Conservation (phyloP, 2,888 invertebrate species). For the Sinohyriopsis cumingii region DNA sequence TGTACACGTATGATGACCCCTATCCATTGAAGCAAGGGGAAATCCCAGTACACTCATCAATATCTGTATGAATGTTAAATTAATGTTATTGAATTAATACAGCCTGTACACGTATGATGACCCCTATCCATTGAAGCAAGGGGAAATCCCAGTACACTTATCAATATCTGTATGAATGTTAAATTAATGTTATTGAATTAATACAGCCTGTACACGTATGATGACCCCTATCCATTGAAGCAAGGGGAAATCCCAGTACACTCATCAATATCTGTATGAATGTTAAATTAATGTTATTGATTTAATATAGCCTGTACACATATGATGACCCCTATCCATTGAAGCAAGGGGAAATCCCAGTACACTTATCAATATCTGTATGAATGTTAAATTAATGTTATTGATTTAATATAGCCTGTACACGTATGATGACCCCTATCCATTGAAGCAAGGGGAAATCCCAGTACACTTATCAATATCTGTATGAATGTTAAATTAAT, state of each 20-base stretch:
- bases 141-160: constrained; percentile 16
- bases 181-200: neutral
- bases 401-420: no score
- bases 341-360: constrained; percentile 9
- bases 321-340: constrained; percentile 8
- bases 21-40: constrained; percentile 19
- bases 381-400: neutral
- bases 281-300: neutral
- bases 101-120: no score
- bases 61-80: constrained; percentile 11
- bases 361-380: constrained; percentile 30
- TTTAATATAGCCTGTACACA: no score
- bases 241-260: constrained; percentile 15
- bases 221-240: constrained; percentile 10
- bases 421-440: neutral
- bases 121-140: constrained; percentile 16
- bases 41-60: constrained; percentile 22
- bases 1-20: no score
- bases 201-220: no score
- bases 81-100: no score
- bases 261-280: constrained; percentile 25
- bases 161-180: constrained; percentile 18
- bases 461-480: constrained; percentile 28
- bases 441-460: constrained; percentile 17
- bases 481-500: constrained; percentile 1